These are phyloP conservation scores for Leiothrix lutea DNA, from an alignment of 2,113 vertebrate species.

Conservation along the genomic window DNA sequence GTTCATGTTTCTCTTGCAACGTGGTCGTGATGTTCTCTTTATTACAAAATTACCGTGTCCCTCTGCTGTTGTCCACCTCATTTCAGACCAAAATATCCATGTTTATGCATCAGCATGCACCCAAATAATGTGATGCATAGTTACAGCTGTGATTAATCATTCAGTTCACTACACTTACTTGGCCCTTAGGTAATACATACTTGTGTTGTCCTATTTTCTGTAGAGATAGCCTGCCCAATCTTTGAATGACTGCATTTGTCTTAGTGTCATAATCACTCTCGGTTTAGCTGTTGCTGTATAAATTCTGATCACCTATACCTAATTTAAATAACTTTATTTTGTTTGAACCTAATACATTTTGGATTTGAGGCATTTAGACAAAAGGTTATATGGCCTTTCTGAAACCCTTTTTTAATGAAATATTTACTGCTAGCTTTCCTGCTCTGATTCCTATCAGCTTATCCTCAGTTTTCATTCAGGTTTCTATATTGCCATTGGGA, in stretches of 20 bases:
- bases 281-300: background rate
- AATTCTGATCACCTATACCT: slow-evolving; percentile 6
- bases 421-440: slow-evolving; percentile 44
- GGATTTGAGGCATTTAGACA: slow-evolving; percentile 22
- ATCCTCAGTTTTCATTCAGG: slow-evolving; percentile 10
- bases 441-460: slow-evolving; percentile 5
- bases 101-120: background rate
- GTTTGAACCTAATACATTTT: slow-evolving; percentile 30
- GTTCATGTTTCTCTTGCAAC: background rate
- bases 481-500: slow-evolving; percentile 6
- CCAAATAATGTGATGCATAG: background rate
- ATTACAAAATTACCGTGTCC: background rate
- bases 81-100: background rate
- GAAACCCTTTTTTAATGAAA: slow-evolving; percentile 50
- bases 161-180: background rate
- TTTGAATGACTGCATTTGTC: background rate
- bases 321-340: slow-evolving; percentile 50
- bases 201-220: background rate
- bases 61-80: background rate
- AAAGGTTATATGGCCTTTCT: slow-evolving; percentile 48
- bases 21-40: background rate
- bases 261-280: background rate
- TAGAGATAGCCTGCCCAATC: background rate
- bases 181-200: background rate
- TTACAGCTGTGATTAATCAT: slow-evolving; percentile 13